Percentiles rank a stretch among this genome's conserved stretches.
phyloP scores from a whole-genome alignment of 2,113 vertebrate species.

The Crotophaga sulcirostris region DNA sequence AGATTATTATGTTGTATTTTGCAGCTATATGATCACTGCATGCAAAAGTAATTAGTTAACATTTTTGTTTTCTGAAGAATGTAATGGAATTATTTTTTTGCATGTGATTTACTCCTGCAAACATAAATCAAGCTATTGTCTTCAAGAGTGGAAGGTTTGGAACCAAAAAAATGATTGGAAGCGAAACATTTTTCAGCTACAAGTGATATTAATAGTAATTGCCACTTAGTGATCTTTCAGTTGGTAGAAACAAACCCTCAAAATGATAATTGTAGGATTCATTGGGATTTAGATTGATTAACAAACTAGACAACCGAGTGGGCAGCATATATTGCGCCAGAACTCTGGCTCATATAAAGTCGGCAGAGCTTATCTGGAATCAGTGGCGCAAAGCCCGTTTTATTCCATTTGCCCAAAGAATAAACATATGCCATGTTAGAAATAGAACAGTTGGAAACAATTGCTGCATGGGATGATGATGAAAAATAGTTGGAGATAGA shows the following conservation, averaged over 20 bases:
- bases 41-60: background rate
- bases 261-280: constrained; percentile 59
- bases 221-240: constrained; percentile 7
- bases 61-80: background rate
- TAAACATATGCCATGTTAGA: background rate
- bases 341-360: background rate
- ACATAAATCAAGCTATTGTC: background rate
- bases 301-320: background rate
- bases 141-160: background rate
- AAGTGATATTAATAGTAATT: constrained; percentile 26
- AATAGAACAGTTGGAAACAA: background rate
- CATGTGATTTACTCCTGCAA: background rate
- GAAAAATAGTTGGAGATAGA: background rate
- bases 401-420: background rate
- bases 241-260: constrained; percentile 23
- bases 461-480: background rate
- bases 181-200: background rate
- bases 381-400: background rate
- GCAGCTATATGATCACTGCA: background rate
- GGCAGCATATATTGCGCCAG: background rate
- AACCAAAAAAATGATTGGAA: background rate
- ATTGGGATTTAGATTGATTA: constrained; percentile 9
- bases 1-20: background rate
- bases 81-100: too few relatives aligned
- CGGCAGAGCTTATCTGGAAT: background rate